Evolutionary conservation across 2,797 vertebrate genomes (phyloP).

Genomic region (Melanogrammus aeglefinus): DNA sequence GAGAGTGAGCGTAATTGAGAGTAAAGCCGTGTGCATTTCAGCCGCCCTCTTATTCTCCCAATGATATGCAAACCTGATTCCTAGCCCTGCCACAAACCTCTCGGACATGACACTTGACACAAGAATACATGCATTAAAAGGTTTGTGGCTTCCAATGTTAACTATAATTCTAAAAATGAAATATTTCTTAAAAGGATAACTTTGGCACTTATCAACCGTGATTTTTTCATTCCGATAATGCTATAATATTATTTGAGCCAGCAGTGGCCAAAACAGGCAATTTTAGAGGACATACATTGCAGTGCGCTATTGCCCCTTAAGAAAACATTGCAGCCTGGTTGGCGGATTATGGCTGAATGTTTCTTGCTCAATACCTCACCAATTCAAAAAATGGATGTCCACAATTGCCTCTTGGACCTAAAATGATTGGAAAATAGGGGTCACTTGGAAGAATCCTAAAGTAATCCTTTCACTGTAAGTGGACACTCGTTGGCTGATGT

Average conservation of each 20-base stretch:
- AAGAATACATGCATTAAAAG: background rate
- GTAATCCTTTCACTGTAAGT: background rate
- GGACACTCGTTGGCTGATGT: background rate
- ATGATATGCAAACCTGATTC: background rate
- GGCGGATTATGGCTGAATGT: too few relatives aligned
- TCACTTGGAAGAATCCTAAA: too few relatives aligned
- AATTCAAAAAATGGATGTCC: too few relatives aligned
- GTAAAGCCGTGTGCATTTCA: background rate
- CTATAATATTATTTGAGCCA: too few relatives aligned
- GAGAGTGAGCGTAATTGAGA: background rate
- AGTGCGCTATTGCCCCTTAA: too few relatives aligned
- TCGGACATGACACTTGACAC: background rate
- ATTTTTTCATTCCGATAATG: too few relatives aligned
- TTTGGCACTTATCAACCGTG: background rate
- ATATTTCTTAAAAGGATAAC: background rate
- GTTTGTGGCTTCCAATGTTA: background rate
- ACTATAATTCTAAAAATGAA: background rate
- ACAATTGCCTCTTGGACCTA: too few relatives aligned
- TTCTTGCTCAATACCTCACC: too few relatives aligned
- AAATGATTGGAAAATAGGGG: too few relatives aligned
- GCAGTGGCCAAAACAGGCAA: too few relatives aligned
- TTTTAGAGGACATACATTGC: too few relatives aligned
- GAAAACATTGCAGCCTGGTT: too few relatives aligned
- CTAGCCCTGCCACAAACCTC: background rate
- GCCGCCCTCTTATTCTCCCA: background rate